Conservation (phyloP, 1,140 invertebrate species). For the Zaprionus ornatus region DNA sequence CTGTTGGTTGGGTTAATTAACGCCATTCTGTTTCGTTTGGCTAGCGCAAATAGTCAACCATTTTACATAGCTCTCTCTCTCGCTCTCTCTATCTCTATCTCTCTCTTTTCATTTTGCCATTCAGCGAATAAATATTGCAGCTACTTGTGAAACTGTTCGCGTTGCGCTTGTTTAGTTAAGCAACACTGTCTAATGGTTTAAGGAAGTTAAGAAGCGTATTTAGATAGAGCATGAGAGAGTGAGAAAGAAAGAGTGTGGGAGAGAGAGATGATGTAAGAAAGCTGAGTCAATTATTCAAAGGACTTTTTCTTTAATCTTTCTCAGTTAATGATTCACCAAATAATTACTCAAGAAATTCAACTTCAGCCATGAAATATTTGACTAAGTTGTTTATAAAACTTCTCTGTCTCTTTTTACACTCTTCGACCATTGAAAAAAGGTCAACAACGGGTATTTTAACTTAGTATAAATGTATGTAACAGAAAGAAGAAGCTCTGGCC, state of each 20-base stretch:
- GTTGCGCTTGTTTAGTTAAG: constrained; percentile 36
- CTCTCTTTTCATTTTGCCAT: constrained; percentile 11
- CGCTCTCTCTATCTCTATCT: neutral
- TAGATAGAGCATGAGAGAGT: neutral
- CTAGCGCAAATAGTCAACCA: constrained; percentile 50
- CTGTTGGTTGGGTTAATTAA: constrained; percentile 54
- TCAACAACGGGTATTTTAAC: neutral
- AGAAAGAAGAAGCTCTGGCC: too few relatives aligned
- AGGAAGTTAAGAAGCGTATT: neutral
- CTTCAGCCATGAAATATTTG: neutral
- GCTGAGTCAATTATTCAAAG: neutral
- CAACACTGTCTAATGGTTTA: neutral
- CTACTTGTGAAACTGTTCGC: constrained; percentile 20
- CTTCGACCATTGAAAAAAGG: neutral
- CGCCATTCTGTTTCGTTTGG: constrained; percentile 44
- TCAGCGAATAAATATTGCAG: constrained; percentile 31
- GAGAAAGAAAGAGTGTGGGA: neutral
- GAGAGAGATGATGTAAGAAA: neutral
- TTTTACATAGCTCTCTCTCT: constrained; percentile 26
- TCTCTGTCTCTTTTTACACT: neutral
- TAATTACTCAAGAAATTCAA: neutral
- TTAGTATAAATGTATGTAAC: neutral
- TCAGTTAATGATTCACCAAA: neutral
- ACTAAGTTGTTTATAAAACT: neutral
- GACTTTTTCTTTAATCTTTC: neutral